Conservation (phyloP, 2,113 vertebrate species). For the Oenanthe oenanthe region DNA sequence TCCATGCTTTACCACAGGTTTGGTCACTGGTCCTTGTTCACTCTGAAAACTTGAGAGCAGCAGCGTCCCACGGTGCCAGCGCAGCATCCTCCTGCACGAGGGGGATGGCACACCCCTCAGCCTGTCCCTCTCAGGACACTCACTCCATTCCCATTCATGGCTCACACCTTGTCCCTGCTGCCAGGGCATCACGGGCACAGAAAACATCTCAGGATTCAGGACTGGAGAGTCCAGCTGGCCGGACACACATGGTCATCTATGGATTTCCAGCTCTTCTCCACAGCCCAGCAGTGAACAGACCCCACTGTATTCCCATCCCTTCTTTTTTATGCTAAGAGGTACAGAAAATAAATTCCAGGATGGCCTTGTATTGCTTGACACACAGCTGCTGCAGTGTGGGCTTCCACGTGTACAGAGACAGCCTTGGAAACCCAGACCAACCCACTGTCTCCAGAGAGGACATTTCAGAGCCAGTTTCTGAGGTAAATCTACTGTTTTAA, state of each 20-base stretch:
- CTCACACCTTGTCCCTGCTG: background rate
- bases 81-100: fast-evolving
- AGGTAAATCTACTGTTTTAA: constrained; percentile 85
- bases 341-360: constrained; percentile 19
- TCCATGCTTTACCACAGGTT: constrained; percentile 78
- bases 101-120: background rate
- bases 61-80: background rate
- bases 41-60: constrained; percentile 38
- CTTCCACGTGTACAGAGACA: constrained; percentile 12
- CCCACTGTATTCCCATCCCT: background rate
- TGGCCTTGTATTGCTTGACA: constrained; percentile 73
- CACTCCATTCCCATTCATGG: background rate
- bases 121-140: background rate
- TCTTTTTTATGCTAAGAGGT: background rate
- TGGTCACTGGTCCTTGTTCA: constrained; percentile 73
- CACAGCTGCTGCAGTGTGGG: constrained; percentile 43
- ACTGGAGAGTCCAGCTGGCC: background rate
- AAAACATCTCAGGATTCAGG: background rate
- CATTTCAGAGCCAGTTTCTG: constrained; percentile 79
- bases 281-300: background rate
- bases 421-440: constrained; percentile 4
- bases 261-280: background rate
- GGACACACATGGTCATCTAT: background rate
- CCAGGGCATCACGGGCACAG: background rate
- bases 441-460: constrained; percentile 48